phyloP scores from a whole-genome alignment of 2,888 invertebrate species.

The Petrolisthes cinctipes region DNA sequence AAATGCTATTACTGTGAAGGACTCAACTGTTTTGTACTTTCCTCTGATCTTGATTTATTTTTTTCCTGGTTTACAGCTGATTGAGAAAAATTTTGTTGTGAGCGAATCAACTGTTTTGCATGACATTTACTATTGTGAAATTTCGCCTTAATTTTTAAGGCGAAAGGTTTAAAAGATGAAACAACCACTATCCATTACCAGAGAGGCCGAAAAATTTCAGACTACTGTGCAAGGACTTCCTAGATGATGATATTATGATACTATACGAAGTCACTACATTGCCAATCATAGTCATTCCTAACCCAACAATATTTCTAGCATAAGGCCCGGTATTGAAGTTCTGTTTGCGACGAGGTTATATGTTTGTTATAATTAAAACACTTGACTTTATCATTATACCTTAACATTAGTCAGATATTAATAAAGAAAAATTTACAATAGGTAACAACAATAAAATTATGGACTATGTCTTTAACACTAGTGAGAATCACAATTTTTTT shows the following conservation, averaged over 20 bases:
- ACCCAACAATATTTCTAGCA: too few relatives aligned
- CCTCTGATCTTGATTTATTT: too few relatives aligned
- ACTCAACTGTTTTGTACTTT: too few relatives aligned
- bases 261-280: neutral
- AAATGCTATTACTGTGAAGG: too few relatives aligned
- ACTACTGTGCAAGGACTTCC: conserved; percentile 2
- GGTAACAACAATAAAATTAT: conserved; percentile 63
- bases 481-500: conserved; percentile 64
- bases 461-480: conserved; percentile 63
- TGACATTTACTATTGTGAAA: too few relatives aligned
- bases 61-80: too few relatives aligned
- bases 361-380: conserved; percentile 40
- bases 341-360: conserved; percentile 53
- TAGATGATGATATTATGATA: conserved; percentile 27
- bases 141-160: too few relatives aligned
- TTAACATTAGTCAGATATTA: conserved; percentile 62
- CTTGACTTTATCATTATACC: conserved; percentile 60
- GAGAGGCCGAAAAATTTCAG: neutral
- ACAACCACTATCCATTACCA: conserved; percentile 9
- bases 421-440: conserved; percentile 61
- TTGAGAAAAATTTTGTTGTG: too few relatives aligned
- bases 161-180: neutral
- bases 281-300: too few relatives aligned
- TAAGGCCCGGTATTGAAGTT: conserved; percentile 26
- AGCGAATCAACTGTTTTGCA: too few relatives aligned